Evolutionary conservation across 1,140 invertebrate genomes (phyloP), one percentile per base, ranked within the genome.

Genomic region (Drosophila burlai): DNA sequence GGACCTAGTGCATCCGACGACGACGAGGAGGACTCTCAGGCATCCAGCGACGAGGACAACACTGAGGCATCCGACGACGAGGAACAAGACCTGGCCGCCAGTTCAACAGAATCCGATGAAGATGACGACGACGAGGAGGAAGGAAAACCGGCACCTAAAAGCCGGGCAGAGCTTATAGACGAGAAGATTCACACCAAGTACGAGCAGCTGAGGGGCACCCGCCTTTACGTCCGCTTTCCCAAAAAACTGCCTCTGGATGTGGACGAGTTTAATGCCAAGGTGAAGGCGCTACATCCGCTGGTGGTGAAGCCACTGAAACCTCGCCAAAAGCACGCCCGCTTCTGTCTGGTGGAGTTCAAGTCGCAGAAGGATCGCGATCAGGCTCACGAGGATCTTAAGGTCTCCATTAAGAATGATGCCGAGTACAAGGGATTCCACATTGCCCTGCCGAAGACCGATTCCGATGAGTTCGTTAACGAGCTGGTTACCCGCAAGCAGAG

Each of bases 261-360:
- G 10, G 18, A 76, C 8, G 89, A 92, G 15, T 89, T 92, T 15
- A 61, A 92, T 26, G 11, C 46, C 9, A 78, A 78, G 38, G 74
- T 75, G 0, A 91, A 91, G 43, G 50, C 77, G 0, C 52, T 92
- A 16, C 87, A 89, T 55, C 60, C 77, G 0, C 47, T 92, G 24
- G 75, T 92, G n/a, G 15, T 71, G 0, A 92, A 81, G n/a, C 78
- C 73, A 0, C 42, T 76, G 3, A 91, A 89, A 43, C 91, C 91
- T 0, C 83, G 91, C 2, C 91, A 92, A 34, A 92, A 91, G 36
- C 78, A 92, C 26, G 91, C 86, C 2, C 85, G 91, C 2, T 92
- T 92, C 31, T 92, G 91, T 38, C 57, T 92, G 6, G 81, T 92
- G 1, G 83, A 92, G 3, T 92, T 92, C 26, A 61, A 80, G 31